Percentiles rank a stretch among this genome's conserved stretches.
Conservation (phyloP, 2,797 vertebrate species). For the Orestias chungarensis region DNA sequence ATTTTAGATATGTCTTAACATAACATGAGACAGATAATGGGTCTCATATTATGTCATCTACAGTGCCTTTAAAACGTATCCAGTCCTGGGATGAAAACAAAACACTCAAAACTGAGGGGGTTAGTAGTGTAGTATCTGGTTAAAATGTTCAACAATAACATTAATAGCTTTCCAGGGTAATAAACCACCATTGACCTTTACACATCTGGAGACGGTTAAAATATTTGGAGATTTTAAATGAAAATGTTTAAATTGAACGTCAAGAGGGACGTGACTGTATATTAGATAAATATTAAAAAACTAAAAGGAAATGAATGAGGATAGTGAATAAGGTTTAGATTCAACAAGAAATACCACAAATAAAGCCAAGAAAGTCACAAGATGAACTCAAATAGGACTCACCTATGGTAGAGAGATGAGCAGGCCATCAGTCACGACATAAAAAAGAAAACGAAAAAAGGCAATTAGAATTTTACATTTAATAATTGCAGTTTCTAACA, state of each 20-base stretch:
- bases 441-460: conserved; percentile 33
- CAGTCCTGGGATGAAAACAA: too few species aligned
- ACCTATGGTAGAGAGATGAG: conserved; percentile 61
- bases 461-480: conserved; percentile 37
- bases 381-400: conserved; percentile 57
- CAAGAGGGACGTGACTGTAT: not conserved
- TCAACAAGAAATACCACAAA: not conserved
- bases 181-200: too few species aligned
- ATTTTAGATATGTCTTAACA: too few species aligned
- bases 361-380: conserved; percentile 3
- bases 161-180: not conserved
- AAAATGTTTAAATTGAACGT: not conserved
- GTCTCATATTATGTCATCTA: too few species aligned
- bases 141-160: not conserved
- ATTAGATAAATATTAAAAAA: not conserved
- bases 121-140: too few species aligned
- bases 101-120: too few species aligned
- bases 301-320: not conserved
- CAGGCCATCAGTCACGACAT: conserved; percentile 54
- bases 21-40: too few species aligned
- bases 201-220: not conserved
- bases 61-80: too few species aligned
- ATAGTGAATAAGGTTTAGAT: not conserved
- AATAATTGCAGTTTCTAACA: not conserved
- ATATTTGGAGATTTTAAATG: not conserved